Percentiles rank a stretch among this genome's conserved stretches.
Evolutionary conservation across 2,888 invertebrate genomes (phyloP).

Genomic region (Meta bourneti): DNA sequence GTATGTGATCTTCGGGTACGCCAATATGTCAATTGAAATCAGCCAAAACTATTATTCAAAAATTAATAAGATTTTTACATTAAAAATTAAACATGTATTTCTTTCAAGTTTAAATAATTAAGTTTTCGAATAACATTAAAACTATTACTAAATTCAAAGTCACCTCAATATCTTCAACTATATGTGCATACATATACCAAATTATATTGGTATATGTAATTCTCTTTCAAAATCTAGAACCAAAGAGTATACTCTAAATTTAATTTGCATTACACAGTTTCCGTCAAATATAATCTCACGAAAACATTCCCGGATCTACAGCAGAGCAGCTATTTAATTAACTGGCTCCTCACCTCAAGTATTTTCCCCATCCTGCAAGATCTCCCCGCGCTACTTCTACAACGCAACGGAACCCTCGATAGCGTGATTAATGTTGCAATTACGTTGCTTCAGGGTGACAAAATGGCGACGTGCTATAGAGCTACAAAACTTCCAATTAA

Average conservation of each 20-base stretch:
- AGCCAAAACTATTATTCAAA: no score
- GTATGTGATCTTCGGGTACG: no score
- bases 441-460: constrained; percentile 61
- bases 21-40: no score
- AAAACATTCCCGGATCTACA: constrained; percentile 23
- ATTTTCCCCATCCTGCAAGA: constrained; percentile 21
- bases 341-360: constrained; percentile 51
- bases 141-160: no score
- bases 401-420: constrained; percentile 13
- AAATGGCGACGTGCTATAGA: constrained; percentile 48
- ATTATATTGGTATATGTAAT: no score
- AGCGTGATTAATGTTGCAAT: constrained; percentile 73
- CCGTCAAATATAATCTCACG: constrained; percentile 4
- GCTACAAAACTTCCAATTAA: constrained; percentile 66
- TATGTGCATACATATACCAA: no score
- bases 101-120: no score
- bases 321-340: constrained; percentile 52
- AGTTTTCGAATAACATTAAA: no score
- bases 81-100: no score
- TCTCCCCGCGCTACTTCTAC: not conserved
- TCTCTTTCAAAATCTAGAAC: not conserved
- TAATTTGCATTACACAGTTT: not conserved
- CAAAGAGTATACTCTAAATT: constrained; percentile 3
- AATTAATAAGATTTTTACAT: no score
- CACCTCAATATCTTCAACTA: no score